Evolutionary conservation across 2,113 vertebrate genomes (phyloP).

Genomic region (Pelecanoides urinatrix): DNA sequence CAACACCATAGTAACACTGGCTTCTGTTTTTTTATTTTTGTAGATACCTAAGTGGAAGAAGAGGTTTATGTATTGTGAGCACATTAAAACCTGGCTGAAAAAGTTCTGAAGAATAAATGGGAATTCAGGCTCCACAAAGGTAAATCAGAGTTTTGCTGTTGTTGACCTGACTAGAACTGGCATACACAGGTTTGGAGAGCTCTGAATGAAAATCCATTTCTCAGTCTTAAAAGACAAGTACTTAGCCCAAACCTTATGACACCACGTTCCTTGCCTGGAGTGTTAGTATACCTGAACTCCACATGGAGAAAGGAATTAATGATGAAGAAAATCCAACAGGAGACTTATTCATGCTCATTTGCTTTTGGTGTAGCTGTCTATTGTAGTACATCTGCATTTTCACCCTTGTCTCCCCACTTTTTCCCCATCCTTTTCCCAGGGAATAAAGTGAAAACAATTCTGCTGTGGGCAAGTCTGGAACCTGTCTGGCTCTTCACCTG

Average conservation of each 20-base stretch:
- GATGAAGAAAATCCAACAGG: neutral
- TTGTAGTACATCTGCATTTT: neutral
- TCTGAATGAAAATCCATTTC: neutral
- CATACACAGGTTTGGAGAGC: neutral
- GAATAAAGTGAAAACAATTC: constrained; percentile 1
- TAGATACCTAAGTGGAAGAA: neutral
- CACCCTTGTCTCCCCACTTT: neutral
- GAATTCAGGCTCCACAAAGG: neutral
- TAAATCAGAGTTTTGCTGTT: neutral
- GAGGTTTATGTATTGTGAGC: neutral
- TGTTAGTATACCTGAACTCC: neutral
- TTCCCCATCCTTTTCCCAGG: neutral
- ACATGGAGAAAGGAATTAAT: neutral
- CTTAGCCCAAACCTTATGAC: neutral
- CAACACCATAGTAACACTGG: neutral
- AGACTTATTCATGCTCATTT: neutral
- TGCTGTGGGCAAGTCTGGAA: constrained; percentile 41
- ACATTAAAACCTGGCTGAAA: neutral
- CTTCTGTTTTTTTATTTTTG: neutral
- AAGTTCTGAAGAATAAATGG: neutral
- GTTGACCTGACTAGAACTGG: neutral
- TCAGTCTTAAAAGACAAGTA: neutral
- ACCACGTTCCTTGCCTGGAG: neutral
- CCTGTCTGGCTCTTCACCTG: constrained; percentile 31
- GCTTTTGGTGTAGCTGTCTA: neutral